Percentiles rank a stretch among this genome's conserved stretches.
Evolutionary conservation across 2,888 invertebrate species (phyloP).

Genomic region (Microctonus hyperodae): DNA sequence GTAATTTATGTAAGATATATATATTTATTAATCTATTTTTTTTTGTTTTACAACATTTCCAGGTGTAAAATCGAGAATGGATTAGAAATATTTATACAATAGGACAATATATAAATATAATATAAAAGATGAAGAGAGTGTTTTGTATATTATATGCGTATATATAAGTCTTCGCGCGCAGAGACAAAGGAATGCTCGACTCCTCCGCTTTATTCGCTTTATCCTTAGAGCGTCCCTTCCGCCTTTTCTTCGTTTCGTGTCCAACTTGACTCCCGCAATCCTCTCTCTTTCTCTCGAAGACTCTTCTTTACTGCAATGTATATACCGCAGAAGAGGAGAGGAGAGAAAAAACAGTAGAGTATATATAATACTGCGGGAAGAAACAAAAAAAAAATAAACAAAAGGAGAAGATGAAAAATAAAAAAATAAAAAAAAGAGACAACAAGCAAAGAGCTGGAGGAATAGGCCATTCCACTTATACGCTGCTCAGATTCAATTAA

Average conservation of each 20-base stretch:
- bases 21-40: too few species aligned
- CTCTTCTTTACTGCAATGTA: constrained; percentile 13
- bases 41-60: too few species aligned
- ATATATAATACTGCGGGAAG: constrained; percentile 19
- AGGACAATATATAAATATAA: too few species aligned
- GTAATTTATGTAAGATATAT: too few species aligned
- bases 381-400: constrained; percentile 21
- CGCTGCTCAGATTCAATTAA: constrained; percentile 64
- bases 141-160: not conserved
- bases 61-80: too few species aligned
- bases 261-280: constrained; percentile 34
- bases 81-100: too few species aligned
- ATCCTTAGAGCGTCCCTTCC: constrained; percentile 38
- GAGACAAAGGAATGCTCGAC: constrained; percentile 61
- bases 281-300: too few species aligned
- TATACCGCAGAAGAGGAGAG: constrained; percentile 52
- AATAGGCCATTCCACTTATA: constrained; percentile 63
- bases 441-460: constrained; percentile 46
- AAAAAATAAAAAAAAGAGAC: constrained; percentile 31
- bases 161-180: constrained; percentile 53
- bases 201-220: constrained; percentile 38
- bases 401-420: constrained; percentile 24
- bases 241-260: constrained; percentile 45
- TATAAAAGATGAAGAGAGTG: too few species aligned
- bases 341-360: constrained; percentile 55